Base-by-base conservation (phyloP, 2,888 invertebrate species). In the Galerucella pusilla region DNA sequence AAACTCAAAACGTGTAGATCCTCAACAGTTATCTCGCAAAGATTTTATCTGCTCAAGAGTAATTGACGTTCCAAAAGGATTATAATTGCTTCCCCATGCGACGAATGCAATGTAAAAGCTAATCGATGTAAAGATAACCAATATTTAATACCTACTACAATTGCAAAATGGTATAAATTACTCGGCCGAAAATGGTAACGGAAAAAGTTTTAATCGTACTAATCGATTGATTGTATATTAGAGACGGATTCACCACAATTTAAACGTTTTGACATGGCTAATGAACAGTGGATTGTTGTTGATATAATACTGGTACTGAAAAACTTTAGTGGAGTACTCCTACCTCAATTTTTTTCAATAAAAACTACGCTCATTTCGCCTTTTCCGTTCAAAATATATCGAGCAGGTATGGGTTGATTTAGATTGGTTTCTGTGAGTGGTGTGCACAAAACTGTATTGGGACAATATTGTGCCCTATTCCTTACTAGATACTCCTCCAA, bases 81-180 rank as follows among this genome's bases (percentile, higher is more conserved):
- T 74, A 76, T 76, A 76, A 76, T 76, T 74, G 71, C 76, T 76
- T 76, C 76, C 76, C 74, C 28, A 52, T 76, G 60, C 65, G 68
- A 75, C 68, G 45, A 59, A 67, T 46, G 60, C 68, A 73, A 49
- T 71, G 69, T 76, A 77, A 77, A 64, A 77, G 77, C 74, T 71
- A 75, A 75, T 69, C 76, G 79, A 75, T 75, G 73, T 78, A 67
- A 71, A 79, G 78, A 78, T 79, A 80, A 79, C 77, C 72, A 74
- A 79, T 77, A 80, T 75, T 80, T 78, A 79, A 79, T 78, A 80
- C 78, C 77, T 71, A 68, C 59, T 68, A 73, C 75, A 69, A 76
- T 77, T 76, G 77, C 75, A 70, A 73, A 65, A 69, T 70, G 71
- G 69, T 68, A 74, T 75, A 71, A 75, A 74, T 75, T 75, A 74